Conservation (phyloP, 2,888 invertebrate species). For the Drosophila leonis region DNA sequence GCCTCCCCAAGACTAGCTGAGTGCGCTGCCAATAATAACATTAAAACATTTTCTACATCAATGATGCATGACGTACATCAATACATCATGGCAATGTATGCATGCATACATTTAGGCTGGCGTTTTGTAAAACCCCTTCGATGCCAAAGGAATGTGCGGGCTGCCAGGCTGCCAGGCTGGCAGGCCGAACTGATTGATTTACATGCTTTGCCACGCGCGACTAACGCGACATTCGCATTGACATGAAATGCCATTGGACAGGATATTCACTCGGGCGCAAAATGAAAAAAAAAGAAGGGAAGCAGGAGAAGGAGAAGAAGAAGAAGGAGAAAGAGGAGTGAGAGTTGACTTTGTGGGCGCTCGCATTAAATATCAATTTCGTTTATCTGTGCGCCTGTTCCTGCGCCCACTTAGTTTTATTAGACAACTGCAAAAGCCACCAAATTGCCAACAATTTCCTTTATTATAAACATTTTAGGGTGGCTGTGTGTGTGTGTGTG, state of each 20-base stretch:
- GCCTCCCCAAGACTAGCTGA: background rate
- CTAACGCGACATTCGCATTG: slow-evolving; percentile 56
- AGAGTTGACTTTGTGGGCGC: background rate
- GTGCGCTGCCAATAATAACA: slow-evolving; percentile 67
- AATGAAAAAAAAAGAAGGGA: slow-evolving; percentile 33
- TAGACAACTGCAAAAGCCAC: slow-evolving; percentile 59
- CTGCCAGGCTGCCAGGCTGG: slow-evolving; percentile 45
- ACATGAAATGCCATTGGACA: slow-evolving; percentile 64
- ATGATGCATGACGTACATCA: slow-evolving; percentile 79
- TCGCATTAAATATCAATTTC: slow-evolving; percentile 78
- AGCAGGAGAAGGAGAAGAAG: background rate
- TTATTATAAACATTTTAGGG: slow-evolving; percentile 63
- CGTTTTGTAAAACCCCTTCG: slow-evolving; percentile 46
- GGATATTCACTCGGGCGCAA: slow-evolving; percentile 41
- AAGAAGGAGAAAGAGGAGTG: background rate
- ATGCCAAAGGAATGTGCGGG: slow-evolving; percentile 35
- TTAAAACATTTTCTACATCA: slow-evolving; percentile 79
- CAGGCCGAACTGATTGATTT: slow-evolving; percentile 76
- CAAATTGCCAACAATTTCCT: slow-evolving; percentile 79
- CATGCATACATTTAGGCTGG: slow-evolving; percentile 68
- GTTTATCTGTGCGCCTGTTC: slow-evolving; percentile 67
- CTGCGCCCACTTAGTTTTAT: slow-evolving; percentile 76
- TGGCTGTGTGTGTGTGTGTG: slow-evolving; percentile 11
- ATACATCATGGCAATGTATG: slow-evolving; percentile 64
- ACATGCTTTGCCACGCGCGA: slow-evolving; percentile 70